Conservation (phyloP, 1,140 invertebrate genomes). For the Pseudomyrmex gracilis region DNA sequence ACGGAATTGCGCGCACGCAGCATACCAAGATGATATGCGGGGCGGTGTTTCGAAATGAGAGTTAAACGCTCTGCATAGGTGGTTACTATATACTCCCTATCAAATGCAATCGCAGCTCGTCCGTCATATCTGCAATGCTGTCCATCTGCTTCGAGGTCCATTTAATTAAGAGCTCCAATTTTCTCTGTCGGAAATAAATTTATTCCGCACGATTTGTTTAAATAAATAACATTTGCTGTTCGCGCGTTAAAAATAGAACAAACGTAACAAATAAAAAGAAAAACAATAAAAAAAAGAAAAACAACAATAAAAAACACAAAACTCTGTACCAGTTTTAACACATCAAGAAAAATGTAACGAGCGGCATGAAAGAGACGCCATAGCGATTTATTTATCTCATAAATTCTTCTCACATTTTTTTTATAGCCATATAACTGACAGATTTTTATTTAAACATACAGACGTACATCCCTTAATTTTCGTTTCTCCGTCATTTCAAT, state of each 20-base stretch:
- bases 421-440: background rate
- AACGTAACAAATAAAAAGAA: background rate
- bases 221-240: background rate
- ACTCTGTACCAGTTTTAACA: too few relatives aligned
- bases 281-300: background rate
- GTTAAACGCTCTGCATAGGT: constrained; percentile 32
- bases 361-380: too few relatives aligned
- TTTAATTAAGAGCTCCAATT: constrained; percentile 31
- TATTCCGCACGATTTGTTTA: background rate
- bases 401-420: background rate
- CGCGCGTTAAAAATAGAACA: background rate
- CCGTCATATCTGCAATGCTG: constrained; percentile 34
- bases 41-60: constrained; percentile 40
- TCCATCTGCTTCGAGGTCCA: constrained; percentile 27
- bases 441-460: constrained; percentile 4
- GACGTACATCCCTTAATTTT: background rate
- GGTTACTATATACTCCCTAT: constrained; percentile 46
- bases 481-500: too few relatives aligned
- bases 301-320: too few relatives aligned
- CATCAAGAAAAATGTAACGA: too few relatives aligned
- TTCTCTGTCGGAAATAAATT: constrained; percentile 22
- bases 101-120: constrained; percentile 36
- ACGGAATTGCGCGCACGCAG: constrained; percentile 34
- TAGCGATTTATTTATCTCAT: background rate
- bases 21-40: constrained; percentile 46